Evolutionary conservation across 2,888 invertebrate species (phyloP).

Genomic region (Glyphotaelius pellucidus): DNA sequence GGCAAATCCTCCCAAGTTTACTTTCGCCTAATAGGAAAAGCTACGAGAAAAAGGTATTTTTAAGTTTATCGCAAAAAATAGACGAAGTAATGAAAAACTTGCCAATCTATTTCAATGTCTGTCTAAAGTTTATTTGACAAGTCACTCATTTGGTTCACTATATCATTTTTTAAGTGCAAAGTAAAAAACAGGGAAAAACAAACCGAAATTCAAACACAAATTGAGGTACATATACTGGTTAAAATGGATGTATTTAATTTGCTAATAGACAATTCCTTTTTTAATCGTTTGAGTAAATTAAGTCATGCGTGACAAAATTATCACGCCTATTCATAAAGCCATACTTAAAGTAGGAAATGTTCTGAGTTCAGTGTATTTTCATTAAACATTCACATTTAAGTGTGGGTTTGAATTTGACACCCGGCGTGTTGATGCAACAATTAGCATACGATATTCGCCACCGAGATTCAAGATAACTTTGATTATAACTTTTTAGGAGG

Average conservation of each 20-base stretch:
- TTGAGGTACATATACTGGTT: neutral
- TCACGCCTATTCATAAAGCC: neutral
- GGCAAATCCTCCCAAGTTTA: constrained; percentile 35
- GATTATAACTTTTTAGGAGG: neutral
- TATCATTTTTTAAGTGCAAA: neutral
- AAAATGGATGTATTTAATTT: neutral
- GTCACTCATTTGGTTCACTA: neutral
- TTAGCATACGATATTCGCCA: constrained; percentile 17
- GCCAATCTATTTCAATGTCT: neutral
- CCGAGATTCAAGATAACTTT: neutral
- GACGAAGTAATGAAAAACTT: constrained; percentile 2
- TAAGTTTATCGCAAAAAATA: neutral
- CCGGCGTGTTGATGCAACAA: constrained; percentile 21
- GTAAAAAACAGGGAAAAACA: neutral
- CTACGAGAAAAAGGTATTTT: constrained; percentile 16
- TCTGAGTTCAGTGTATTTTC: neutral
- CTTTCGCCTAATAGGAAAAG: constrained; percentile 30
- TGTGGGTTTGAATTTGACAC: constrained; percentile 2
- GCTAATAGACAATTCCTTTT: neutral
- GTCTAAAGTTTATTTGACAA: neutral
- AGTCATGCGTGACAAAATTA: neutral
- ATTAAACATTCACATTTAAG: constrained; percentile 2
- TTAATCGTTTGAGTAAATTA: neutral
- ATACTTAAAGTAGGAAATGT: neutral
- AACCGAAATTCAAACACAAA: neutral